phyloP scores from a whole-genome alignment of 2,113 vertebrate species.

The Leuciscus idus region DNA sequence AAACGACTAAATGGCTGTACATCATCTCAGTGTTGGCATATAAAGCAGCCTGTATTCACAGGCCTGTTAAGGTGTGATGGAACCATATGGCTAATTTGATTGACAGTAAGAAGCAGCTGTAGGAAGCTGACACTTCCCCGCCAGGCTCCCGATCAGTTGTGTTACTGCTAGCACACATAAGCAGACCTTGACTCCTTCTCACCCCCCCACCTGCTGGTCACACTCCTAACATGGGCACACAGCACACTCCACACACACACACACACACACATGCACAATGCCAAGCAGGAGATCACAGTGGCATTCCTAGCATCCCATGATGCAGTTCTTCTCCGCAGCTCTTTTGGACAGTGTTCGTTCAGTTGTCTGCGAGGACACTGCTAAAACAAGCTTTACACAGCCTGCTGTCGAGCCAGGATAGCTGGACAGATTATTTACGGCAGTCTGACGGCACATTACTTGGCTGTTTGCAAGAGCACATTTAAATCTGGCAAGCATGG shows the following conservation, averaged over 20 bases:
- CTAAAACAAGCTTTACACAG: slow-evolving; percentile 41
- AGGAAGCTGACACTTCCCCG: slow-evolving; percentile 30
- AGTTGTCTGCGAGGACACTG: slow-evolving; percentile 20
- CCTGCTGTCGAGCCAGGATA: neutral
- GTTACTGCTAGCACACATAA: slow-evolving; percentile 45
- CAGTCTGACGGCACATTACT: slow-evolving; percentile 39
- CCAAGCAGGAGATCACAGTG: slow-evolving; percentile 30
- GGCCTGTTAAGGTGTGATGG: neutral
- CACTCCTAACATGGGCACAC: slow-evolving; percentile 57
- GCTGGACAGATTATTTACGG: slow-evolving; percentile 35
- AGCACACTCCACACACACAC: neutral
- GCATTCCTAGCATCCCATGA: slow-evolving; percentile 16
- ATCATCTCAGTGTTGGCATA: neutral
- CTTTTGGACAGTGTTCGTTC: slow-evolving; percentile 5
- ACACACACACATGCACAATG: slow-evolving; percentile 6
- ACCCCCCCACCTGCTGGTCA: neutral
- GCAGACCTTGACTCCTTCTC: slow-evolving; percentile 47
- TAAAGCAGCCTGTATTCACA: neutral
- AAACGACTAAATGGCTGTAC: neutral
- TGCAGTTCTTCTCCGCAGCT: neutral
- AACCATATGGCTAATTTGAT: slow-evolving; percentile 11
- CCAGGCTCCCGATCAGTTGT: slow-evolving; percentile 24
- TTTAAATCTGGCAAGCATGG: slow-evolving; percentile 43
- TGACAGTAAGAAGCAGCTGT: slow-evolving; percentile 45
- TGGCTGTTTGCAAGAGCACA: slow-evolving; percentile 44